These are phyloP conservation scores for Chiroxiphia lanceolata DNA, from an alignment of 2,797 vertebrate species.

Conservation along the genomic window DNA sequence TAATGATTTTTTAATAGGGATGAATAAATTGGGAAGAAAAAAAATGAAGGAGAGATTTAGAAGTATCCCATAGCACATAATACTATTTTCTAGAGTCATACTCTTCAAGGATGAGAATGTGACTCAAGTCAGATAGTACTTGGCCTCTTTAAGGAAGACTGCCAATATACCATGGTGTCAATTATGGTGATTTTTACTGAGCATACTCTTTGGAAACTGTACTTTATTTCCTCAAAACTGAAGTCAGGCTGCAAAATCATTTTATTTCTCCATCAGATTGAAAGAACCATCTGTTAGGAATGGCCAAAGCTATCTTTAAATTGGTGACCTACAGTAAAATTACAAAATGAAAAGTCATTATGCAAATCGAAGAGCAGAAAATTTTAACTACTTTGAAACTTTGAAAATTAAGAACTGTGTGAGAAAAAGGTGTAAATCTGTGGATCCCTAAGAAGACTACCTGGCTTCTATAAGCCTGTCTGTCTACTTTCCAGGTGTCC, in stretches of 20 bases:
- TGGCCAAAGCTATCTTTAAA: background rate
- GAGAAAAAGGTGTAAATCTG: background rate
- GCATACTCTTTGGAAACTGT: background rate
- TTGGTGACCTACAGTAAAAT: background rate
- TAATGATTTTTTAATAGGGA: slow-evolving; percentile 2
- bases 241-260: background rate
- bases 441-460: background rate
- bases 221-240: background rate
- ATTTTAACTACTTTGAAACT: background rate
- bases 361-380: background rate
- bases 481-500: background rate
- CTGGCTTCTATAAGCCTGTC: background rate
- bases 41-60: background rate
- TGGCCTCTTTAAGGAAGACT: background rate
- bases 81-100: background rate
- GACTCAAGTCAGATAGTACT: background rate
- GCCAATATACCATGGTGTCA: background rate
- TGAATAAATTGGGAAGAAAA: background rate
- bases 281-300: background rate
- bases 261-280: background rate
- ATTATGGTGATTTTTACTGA: background rate
- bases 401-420: background rate
- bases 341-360: background rate
- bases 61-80: background rate
- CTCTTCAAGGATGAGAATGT: background rate